These are phyloP conservation scores for Aricia agestis DNA, from an alignment of 1,140 invertebrate genomes.

Conservation along the genomic window DNA sequence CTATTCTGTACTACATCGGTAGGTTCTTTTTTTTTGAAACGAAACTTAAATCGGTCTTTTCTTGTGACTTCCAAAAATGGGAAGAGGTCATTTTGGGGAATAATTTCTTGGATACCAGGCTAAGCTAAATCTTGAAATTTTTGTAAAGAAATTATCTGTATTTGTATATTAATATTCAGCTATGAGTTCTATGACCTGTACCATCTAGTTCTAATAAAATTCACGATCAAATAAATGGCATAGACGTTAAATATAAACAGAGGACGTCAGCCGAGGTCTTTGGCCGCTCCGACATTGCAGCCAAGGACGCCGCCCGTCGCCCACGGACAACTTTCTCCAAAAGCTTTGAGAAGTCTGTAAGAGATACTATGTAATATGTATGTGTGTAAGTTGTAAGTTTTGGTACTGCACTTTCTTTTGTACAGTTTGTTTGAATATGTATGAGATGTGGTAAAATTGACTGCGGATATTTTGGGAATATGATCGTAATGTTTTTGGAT, in stretches of 20 bases:
- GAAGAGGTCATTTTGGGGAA: too few species aligned
- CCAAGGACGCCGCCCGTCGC: conserved; percentile 8
- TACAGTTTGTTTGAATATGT: background rate
- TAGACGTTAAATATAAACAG: conserved; percentile 14
- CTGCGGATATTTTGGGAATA: too few species aligned
- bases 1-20: too few species aligned
- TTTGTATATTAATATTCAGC: too few species aligned
- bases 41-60: too few species aligned
- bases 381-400: too few species aligned
- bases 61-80: too few species aligned
- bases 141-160: too few species aligned
- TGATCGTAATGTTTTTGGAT: too few species aligned
- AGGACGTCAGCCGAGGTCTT: conserved; percentile 11
- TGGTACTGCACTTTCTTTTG: background rate
- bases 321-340: conserved; percentile 9
- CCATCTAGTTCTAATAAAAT: background rate
- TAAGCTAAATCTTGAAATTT: background rate
- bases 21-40: too few species aligned
- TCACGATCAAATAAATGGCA: background rate
- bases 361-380: background rate
- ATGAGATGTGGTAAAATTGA: too few species aligned
- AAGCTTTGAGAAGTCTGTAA: conserved; percentile 2
- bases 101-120: background rate
- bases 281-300: conserved; percentile 8
- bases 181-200: background rate